phyloP scores from a whole-genome alignment of 2,113 vertebrate species.

The Sinocyclocheilus grahami region DNA sequence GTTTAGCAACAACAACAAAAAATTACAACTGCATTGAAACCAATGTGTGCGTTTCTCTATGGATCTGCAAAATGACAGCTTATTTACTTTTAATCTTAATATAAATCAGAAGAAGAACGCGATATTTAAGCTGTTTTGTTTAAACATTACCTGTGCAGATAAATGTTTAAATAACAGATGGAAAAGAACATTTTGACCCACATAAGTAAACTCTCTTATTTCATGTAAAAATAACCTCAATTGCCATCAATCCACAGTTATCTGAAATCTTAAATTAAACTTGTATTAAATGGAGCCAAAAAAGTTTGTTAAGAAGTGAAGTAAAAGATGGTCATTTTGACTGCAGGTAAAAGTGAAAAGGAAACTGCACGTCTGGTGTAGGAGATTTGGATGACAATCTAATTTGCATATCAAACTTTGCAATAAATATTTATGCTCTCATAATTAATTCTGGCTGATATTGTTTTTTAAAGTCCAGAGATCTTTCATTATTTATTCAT shows the following conservation, averaged over 20 bases:
- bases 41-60: neutral
- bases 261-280: neutral
- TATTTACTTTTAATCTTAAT: neutral
- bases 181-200: neutral
- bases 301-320: neutral
- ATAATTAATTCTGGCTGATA: constrained; percentile 12
- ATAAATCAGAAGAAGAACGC: neutral
- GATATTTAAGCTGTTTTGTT: neutral
- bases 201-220: neutral
- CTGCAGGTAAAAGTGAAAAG: neutral
- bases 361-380: neutral
- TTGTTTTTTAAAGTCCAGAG: constrained; percentile 9
- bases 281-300: constrained; percentile 9
- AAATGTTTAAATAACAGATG: neutral
- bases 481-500: constrained; percentile 15
- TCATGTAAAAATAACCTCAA: neutral
- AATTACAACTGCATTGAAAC: neutral
- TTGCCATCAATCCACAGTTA: neutral
- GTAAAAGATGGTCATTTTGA: neutral
- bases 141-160: neutral
- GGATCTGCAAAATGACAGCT: neutral
- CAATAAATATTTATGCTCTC: constrained; percentile 11
- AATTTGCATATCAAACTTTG: constrained; percentile 1
- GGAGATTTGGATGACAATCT: neutral
- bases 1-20: no score